These are phyloP conservation scores for Oncorhynchus nerka DNA, from an alignment of 2,113 vertebrate species.

Conservation along the genomic window DNA sequence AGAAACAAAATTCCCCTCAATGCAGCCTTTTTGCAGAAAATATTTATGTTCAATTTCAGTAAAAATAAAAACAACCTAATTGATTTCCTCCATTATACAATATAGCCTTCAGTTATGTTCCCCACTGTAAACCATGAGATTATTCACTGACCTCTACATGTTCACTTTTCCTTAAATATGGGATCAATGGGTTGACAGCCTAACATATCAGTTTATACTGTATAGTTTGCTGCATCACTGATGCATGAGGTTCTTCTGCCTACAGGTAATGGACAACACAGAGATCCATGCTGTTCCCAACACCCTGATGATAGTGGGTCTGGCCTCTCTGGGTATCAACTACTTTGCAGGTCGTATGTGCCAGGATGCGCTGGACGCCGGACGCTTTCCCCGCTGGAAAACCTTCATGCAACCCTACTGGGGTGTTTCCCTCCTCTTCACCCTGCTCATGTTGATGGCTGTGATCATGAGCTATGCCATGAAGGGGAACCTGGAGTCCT, in stretches of 20 bases:
- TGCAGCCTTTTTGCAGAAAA: too few species aligned
- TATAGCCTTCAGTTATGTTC: neutral
- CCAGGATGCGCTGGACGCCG: constrained; percentile 76
- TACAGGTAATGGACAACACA: constrained; percentile 79
- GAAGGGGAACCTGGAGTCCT: constrained; percentile 76
- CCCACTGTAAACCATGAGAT: neutral
- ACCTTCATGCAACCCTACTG: constrained; percentile 76
- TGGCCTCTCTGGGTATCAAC: constrained; percentile 79
- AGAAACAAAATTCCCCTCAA: too few species aligned
- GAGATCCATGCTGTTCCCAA: constrained; percentile 75
- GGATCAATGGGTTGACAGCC: neutral
- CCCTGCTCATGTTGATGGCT: constrained; percentile 72
- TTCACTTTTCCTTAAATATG: neutral
- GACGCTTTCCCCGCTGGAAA: constrained; percentile 77
- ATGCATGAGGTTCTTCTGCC: neutral
- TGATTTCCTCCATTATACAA: too few species aligned
- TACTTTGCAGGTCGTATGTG: constrained; percentile 75
- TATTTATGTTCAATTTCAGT: too few species aligned
- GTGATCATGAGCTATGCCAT: constrained; percentile 77
- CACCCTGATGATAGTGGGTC: constrained; percentile 77
- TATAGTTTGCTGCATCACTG: neutral
- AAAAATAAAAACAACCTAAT: too few species aligned
- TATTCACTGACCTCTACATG: neutral
- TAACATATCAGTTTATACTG: too few species aligned
- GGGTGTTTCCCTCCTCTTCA: constrained; percentile 68